Evolutionary conservation across 2,888 invertebrate species (phyloP), one percentile per base, ranked within the genome.

Genomic region (Folsomia candida): DNA sequence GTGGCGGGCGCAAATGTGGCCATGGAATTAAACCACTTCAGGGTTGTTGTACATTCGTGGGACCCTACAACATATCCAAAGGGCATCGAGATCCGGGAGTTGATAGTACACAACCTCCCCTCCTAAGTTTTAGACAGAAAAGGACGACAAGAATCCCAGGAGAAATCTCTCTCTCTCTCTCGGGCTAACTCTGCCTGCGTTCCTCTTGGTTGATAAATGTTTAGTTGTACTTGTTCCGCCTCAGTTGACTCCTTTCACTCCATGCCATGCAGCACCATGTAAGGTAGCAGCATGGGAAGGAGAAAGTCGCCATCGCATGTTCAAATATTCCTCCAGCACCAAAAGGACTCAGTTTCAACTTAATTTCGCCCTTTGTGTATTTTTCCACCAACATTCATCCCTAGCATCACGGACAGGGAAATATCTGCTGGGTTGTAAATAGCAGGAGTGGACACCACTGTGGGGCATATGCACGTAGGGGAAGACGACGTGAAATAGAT

Each of bases 91-190:
- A 37, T 14, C 37, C 14, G 4, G 37, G n/a, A n/a, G n/a, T n/a
- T n/a, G n/a, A n/a, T n/a, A n/a, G 37, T 37, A 37, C 37, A 37
- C 37, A 37, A 37, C n/a, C n/a, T n/a, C n/a, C n/a, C n/a, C n/a
- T n/a, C n/a, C n/a, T n/a, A n/a, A n/a, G n/a, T n/a, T n/a, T n/a
- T n/a, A n/a, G n/a, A n/a, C n/a, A n/a, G n/a, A n/a, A 54, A 54
- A 54, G 18, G 22, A 54, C n/a, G 51, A 51, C 51, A 64, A 6
- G 51, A 37, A 64, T 64, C 51, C 63, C 63, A 4, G 14, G 63
- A 64, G 63, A 64, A 64, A 64, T 64, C 63, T 64, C 51, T 54
- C 6, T 20, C n/a, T 54, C 11, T 4, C n/a, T 14, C 63, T 51
- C 24, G 28, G 28, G 29, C 62, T 27, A 28, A 28, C n/a, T n/a